Conservation (phyloP, 92 coral and sea anemone species). For the Epizoanthus rinbou region DNA sequence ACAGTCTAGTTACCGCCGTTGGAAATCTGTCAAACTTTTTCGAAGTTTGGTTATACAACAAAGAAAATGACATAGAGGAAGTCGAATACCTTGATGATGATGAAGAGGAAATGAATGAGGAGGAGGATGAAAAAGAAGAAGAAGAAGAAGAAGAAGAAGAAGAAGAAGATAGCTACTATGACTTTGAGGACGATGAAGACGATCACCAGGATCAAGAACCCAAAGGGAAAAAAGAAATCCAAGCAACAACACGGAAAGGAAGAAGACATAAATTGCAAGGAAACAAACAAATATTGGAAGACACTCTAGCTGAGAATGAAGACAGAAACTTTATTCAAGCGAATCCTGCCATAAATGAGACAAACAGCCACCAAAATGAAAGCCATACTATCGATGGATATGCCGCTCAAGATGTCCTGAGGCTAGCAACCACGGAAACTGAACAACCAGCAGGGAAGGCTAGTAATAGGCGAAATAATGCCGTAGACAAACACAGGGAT, state of each 20-base stretch:
- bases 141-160: too few relatives aligned
- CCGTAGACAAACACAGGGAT: too few relatives aligned
- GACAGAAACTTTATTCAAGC: background rate
- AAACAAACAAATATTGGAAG: background rate
- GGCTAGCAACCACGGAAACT: too few relatives aligned
- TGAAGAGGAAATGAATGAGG: slow-evolving; percentile 35
- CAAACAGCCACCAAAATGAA: too few relatives aligned
- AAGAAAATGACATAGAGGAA: background rate
- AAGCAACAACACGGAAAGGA: background rate
- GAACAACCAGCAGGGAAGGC: too few relatives aligned
- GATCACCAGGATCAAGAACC: slow-evolving; percentile 56
- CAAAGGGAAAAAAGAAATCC: slow-evolving; percentile 50
- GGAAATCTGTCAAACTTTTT: slow-evolving; percentile 18
- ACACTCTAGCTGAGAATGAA: background rate
- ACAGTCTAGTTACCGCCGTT: background rate
- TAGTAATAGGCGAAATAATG: too few relatives aligned
- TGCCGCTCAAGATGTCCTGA: too few relatives aligned
- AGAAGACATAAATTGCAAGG: too few relatives aligned
- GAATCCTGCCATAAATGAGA: too few relatives aligned
- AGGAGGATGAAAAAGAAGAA: slow-evolving; percentile 27
- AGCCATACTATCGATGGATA: too few relatives aligned
- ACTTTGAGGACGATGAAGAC: slow-evolving; percentile 67
- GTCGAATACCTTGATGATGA: background rate
- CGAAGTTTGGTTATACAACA: slow-evolving; percentile 28
- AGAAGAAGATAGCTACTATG: slow-evolving; percentile 15